These are phyloP conservation scores for Nomada ruficornis DNA, from an alignment of 2,888 invertebrate species.

Conservation along the genomic window DNA sequence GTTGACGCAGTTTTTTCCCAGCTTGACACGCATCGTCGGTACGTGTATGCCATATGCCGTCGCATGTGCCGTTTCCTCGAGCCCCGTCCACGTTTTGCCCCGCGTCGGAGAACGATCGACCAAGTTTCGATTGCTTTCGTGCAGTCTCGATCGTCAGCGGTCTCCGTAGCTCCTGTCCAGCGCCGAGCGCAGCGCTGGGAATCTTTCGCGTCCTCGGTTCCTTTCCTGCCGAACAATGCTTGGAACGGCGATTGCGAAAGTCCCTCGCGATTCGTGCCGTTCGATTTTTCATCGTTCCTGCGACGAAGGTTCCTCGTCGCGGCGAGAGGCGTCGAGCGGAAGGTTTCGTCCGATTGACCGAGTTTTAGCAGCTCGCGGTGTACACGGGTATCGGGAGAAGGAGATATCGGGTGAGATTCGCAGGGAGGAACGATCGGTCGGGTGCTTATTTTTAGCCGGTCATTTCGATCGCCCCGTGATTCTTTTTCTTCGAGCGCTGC, in stretches of 20 bases:
- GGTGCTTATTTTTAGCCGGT: constrained; percentile 43
- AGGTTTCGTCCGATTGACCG: constrained; percentile 4
- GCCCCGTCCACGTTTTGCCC: too few species aligned
- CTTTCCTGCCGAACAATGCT: too few species aligned
- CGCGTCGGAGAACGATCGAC: too few species aligned
- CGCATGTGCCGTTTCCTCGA: too few species aligned
- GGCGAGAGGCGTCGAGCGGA: neutral
- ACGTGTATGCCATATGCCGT: too few species aligned
- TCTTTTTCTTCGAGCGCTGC: constrained; percentile 45
- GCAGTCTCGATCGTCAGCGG: too few species aligned
- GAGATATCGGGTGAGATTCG: constrained; percentile 8
- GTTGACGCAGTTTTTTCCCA: constrained; percentile 23
- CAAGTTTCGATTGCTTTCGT: too few species aligned
- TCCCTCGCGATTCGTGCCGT: constrained; percentile 43
- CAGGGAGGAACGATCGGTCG: neutral
- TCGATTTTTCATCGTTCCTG: constrained; percentile 11
- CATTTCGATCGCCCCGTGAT: constrained; percentile 62
- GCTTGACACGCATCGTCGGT: too few species aligned
- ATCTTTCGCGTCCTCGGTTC: too few species aligned
- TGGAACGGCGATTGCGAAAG: constrained; percentile 1
- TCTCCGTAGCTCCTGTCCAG: neutral
- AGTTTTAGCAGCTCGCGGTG: neutral
- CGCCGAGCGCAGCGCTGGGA: too few species aligned
- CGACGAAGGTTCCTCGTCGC: neutral
- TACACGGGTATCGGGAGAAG: neutral